Conservation (phyloP, 2,888 invertebrate genomes). For the Napeogenes inachia region DNA sequence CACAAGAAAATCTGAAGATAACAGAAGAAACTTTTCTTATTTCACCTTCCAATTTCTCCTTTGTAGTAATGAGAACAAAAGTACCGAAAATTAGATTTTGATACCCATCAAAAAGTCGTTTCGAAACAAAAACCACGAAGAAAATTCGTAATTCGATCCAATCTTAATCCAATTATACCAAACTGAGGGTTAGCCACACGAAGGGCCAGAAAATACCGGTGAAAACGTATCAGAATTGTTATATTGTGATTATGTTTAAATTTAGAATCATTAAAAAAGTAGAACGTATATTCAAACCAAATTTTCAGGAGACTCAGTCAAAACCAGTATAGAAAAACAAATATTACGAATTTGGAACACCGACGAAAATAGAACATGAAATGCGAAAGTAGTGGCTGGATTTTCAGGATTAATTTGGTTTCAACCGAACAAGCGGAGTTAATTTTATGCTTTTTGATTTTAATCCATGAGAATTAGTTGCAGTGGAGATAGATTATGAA, state of each 20-base stretch:
- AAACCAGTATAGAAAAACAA: no score
- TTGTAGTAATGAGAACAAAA: conserved; percentile 26
- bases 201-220: conserved; percentile 27
- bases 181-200: conserved; percentile 52
- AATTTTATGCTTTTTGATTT: conserved; percentile 24
- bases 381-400: conserved; percentile 1
- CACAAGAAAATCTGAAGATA: conserved; percentile 10
- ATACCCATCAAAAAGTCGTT: conserved; percentile 72
- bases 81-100: conserved; percentile 60
- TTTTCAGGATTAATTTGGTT: conserved; percentile 33
- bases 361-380: not conserved
- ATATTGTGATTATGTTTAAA: not conserved
- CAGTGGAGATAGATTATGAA: not conserved
- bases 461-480: conserved; percentile 7
- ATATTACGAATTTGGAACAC: not conserved
- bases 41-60: conserved; percentile 23
- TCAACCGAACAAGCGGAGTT: conserved; percentile 29
- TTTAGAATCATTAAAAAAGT: no score
- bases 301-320: no score
- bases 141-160: conserved; percentile 69
- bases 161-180: conserved; percentile 73
- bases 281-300: no score
- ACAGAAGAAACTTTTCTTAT: conserved; percentile 31
- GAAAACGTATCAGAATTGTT: not conserved
- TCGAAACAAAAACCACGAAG: conserved; percentile 63